A percentile compares a stretch with the other conserved stretches of the same genome.
phyloP scores from a whole-genome alignment of 1,140 invertebrate species.

The Bursaphelenchus mucronatus region DNA sequence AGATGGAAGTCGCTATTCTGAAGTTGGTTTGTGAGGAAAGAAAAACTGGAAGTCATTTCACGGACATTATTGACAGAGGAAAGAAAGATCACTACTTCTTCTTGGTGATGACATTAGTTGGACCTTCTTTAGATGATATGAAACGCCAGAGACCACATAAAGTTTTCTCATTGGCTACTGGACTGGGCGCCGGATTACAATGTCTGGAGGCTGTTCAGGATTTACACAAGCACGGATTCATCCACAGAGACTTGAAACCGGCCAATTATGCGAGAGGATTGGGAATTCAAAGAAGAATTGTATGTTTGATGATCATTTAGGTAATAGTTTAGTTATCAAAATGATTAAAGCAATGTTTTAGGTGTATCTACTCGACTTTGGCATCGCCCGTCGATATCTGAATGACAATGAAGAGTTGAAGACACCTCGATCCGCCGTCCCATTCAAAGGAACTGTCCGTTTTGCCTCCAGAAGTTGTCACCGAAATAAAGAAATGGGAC shows the following conservation, averaged over 20 bases:
- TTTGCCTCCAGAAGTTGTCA: slow-evolving; percentile 39
- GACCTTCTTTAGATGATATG: slow-evolving; percentile 39
- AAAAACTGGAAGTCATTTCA: slow-evolving; percentile 21
- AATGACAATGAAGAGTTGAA: slow-evolving; percentile 38
- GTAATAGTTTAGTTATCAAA: neutral
- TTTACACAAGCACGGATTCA: slow-evolving; percentile 39
- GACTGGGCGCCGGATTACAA: slow-evolving; percentile 30
- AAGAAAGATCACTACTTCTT: slow-evolving; percentile 35
- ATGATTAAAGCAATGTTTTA: slow-evolving; percentile 9
- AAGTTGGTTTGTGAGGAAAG: slow-evolving; percentile 35
- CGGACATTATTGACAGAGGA: slow-evolving; percentile 28
- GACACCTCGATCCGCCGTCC: slow-evolving; percentile 26
- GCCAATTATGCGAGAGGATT: slow-evolving; percentile 35
- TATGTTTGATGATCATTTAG: neutral
- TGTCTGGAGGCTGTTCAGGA: slow-evolving; percentile 47
- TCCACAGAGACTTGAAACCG: slow-evolving; percentile 46
- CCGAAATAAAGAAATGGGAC: slow-evolving; percentile 31
- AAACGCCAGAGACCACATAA: slow-evolving; percentile 24
- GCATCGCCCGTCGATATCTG: slow-evolving; percentile 36
- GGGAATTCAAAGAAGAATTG: slow-evolving; percentile 11
- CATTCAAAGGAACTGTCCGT: slow-evolving; percentile 40
- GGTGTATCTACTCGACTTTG: slow-evolving; percentile 44
- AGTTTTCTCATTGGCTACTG: slow-evolving; percentile 36
- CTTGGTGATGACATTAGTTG: slow-evolving; percentile 42
- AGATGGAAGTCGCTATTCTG: slow-evolving; percentile 42